phyloP scores from a whole-genome alignment of 2,888 invertebrate genomes.

The Ashinkailepas kermadecensis region DNA sequence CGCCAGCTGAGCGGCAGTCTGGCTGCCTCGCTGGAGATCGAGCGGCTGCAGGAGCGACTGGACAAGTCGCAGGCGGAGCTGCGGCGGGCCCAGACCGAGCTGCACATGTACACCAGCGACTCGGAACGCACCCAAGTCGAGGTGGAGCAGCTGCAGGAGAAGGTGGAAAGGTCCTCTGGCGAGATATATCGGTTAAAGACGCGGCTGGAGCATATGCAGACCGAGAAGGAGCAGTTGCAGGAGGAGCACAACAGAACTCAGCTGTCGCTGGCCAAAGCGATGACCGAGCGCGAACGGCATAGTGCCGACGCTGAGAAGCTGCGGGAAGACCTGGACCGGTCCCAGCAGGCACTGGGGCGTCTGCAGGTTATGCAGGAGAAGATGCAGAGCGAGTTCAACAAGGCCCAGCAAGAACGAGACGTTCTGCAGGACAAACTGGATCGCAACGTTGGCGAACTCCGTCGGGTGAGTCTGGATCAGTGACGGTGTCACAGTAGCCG shows the following conservation, averaged over 20 bases:
- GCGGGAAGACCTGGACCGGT: slow-evolving; percentile 77
- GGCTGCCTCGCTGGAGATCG: slow-evolving; percentile 41
- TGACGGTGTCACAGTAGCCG: no score
- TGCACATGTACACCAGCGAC: slow-evolving; percentile 84
- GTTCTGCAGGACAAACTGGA: slow-evolving; percentile 81
- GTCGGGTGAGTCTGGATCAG: slow-evolving; percentile 55
- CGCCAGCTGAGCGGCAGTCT: slow-evolving; percentile 22
- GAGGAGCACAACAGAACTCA: slow-evolving; percentile 86
- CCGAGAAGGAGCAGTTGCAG: slow-evolving; percentile 83
- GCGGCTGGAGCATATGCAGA: slow-evolving; percentile 87
- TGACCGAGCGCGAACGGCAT: slow-evolving; percentile 34
- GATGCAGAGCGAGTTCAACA: slow-evolving; percentile 76
- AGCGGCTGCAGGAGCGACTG: slow-evolving; percentile 54
- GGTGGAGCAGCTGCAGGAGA: slow-evolving; percentile 77
- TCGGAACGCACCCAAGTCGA: slow-evolving; percentile 77
- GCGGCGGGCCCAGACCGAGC: slow-evolving; percentile 77
- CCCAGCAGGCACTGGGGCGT: slow-evolving; percentile 47
- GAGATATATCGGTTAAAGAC: slow-evolving; percentile 91
- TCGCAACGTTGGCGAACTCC: slow-evolving; percentile 69
- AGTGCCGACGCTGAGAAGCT: slow-evolving; percentile 59
- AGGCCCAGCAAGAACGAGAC: slow-evolving; percentile 82
- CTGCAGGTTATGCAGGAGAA: slow-evolving; percentile 80
- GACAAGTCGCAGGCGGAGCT: slow-evolving; percentile 78
- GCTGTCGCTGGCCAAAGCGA: slow-evolving; percentile 52
- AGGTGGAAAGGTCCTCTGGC: slow-evolving; percentile 87